phyloP scores from a whole-genome alignment of 2,113 vertebrate species.

The Raja brachyura region DNA sequence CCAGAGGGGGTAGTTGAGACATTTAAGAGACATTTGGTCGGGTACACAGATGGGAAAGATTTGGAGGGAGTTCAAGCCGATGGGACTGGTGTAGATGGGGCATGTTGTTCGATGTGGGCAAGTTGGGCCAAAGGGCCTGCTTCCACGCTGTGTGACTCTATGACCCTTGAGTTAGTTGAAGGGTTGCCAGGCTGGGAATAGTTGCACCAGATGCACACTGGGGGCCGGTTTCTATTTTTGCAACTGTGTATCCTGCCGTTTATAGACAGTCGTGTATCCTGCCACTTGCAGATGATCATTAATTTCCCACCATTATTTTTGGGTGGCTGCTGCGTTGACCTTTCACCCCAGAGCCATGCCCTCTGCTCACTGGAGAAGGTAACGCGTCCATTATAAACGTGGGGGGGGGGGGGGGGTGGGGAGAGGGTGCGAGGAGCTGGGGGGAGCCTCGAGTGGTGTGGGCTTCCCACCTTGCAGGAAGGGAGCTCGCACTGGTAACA shows the following conservation, averaged over 20 bases:
- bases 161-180: neutral
- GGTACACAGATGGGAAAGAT: too few relatives aligned
- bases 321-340: too few relatives aligned
- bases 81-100: too few relatives aligned
- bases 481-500: neutral
- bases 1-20: too few relatives aligned
- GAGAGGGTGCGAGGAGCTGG: neutral
- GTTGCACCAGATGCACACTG: neutral
- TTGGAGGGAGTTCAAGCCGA: too few relatives aligned
- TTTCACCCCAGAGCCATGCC: too few relatives aligned
- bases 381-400: neutral
- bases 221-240: neutral
- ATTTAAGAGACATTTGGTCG: too few relatives aligned
- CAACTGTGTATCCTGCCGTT: too few relatives aligned
- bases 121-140: too few relatives aligned
- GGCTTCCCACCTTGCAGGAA: neutral
- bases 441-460: neutral
- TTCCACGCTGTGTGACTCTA: too few relatives aligned
- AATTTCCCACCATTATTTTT: neutral
- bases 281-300: neutral
- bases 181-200: neutral
- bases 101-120: too few relatives aligned
- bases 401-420: neutral
- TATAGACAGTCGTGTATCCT: too few relatives aligned
- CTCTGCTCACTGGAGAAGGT: neutral